phyloP scores from a whole-genome alignment of 2,888 invertebrate species.

The Hirtodrosophila histrioides region DNA sequence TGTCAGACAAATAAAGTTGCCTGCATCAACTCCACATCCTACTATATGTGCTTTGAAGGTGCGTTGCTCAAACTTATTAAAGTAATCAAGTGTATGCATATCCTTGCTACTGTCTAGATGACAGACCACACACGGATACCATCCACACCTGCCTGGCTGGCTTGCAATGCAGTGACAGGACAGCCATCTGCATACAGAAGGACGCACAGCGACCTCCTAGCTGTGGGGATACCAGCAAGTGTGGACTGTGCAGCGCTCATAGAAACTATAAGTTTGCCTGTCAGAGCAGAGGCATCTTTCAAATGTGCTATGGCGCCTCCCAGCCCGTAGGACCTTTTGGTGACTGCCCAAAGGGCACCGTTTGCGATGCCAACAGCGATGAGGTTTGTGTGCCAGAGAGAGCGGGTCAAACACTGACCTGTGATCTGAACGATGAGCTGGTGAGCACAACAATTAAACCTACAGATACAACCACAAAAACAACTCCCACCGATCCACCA shows the following conservation, averaged over 20 bases:
- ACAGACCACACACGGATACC: constrained; percentile 60
- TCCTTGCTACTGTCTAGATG: constrained; percentile 44
- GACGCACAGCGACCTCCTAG: constrained; percentile 68
- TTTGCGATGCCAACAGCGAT: constrained; percentile 76
- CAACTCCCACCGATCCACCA: background rate
- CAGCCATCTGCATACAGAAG: constrained; percentile 79
- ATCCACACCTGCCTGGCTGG: constrained; percentile 78
- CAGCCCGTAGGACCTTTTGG: constrained; percentile 72
- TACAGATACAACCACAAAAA: background rate
- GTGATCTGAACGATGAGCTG: constrained; percentile 66
- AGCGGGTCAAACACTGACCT: constrained; percentile 55
- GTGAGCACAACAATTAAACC: constrained; percentile 14
- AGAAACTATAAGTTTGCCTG: constrained; percentile 79
- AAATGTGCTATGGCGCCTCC: constrained; percentile 80
- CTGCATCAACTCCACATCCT: constrained; percentile 81
- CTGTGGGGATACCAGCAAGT: constrained; percentile 80
- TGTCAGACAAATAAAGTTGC: constrained; percentile 80
- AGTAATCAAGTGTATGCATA: background rate
- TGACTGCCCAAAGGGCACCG: constrained; percentile 68
- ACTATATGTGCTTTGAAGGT: constrained; percentile 80
- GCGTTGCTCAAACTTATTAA: constrained; percentile 7
- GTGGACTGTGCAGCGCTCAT: constrained; percentile 81
- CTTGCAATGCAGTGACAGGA: constrained; percentile 73
- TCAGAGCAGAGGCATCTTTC: constrained; percentile 73
- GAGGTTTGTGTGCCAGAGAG: constrained; percentile 65